Conservation (phyloP, 2,797 vertebrate genomes). For the Cheirogaleus major region DNA sequence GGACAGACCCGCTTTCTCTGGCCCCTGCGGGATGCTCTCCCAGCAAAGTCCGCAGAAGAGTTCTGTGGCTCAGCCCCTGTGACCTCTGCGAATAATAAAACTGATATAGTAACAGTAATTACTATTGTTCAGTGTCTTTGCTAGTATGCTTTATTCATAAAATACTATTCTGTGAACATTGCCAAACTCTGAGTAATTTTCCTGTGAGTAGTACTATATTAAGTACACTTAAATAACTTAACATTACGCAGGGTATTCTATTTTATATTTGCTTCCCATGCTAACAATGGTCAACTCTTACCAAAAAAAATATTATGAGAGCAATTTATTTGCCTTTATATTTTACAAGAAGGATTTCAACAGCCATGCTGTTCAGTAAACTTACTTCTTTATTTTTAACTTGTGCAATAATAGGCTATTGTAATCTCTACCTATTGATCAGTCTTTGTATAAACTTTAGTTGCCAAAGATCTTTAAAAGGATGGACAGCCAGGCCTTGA, state of each 20-base stretch:
- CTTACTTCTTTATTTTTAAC: background rate
- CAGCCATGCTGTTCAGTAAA: background rate
- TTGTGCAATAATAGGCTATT: constrained; percentile 53
- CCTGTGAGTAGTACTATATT: background rate
- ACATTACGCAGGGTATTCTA: background rate
- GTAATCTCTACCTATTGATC: constrained; percentile 33
- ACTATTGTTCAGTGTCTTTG: background rate
- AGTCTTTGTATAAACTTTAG: background rate
- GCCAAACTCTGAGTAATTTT: background rate
- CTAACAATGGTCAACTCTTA: background rate
- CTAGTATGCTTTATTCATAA: background rate
- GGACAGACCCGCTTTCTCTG: fast-evolving
- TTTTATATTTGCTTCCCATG: background rate
- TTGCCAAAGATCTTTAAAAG: constrained; percentile 40
- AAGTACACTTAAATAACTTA: background rate
- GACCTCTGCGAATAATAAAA: background rate
- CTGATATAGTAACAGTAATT: background rate
- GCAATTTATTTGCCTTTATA: constrained; percentile 6
- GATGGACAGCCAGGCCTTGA: background rate
- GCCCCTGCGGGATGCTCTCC: background rate
- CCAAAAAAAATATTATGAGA: background rate
- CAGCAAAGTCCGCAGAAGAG: background rate
- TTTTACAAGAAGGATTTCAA: constrained; percentile 67
- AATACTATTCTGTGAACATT: background rate
- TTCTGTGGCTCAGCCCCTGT: background rate